phyloP scores from a whole-genome alignment of 2,797 vertebrate species.

The Discoglossus pictus region DNA sequence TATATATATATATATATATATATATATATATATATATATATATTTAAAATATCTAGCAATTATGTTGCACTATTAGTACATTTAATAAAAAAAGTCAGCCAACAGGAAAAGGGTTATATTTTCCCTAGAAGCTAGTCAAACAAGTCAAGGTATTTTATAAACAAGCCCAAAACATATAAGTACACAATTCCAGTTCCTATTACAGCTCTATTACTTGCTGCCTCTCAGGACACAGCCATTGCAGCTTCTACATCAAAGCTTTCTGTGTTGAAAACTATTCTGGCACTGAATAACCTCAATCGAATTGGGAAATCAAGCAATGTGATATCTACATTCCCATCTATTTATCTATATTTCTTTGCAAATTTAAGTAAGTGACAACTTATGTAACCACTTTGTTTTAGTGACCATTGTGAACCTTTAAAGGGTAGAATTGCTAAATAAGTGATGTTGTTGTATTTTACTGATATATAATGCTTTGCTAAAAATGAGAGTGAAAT shows the following conservation, averaged over 20 bases:
- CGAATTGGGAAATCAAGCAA: slow-evolving; percentile 1
- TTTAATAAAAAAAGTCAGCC: too few relatives aligned
- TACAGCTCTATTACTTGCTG: slow-evolving; percentile 8
- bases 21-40: too few relatives aligned
- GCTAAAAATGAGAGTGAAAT: slow-evolving; percentile 58
- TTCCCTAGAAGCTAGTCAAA: slow-evolving; percentile 8
- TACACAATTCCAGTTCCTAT: neutral
- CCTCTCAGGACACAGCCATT: slow-evolving; percentile 17
- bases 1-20: too few relatives aligned
- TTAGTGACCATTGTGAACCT: neutral
- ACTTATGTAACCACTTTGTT: slow-evolving; percentile 14
- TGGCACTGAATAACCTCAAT: slow-evolving; percentile 20
- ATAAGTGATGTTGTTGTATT: slow-evolving; percentile 43
- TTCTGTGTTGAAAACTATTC: slow-evolving; percentile 14
- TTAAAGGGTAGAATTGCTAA: slow-evolving; percentile 25
- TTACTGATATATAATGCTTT: slow-evolving; percentile 29
- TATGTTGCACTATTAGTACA: too few relatives aligned
- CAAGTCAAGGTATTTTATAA: slow-evolving; percentile 17
- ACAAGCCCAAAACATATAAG: slow-evolving; percentile 18
- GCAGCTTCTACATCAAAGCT: slow-evolving; percentile 11
- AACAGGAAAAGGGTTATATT: too few relatives aligned
- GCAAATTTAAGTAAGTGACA: slow-evolving; percentile 6
- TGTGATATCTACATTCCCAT: neutral
- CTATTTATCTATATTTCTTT: neutral
- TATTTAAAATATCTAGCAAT: too few relatives aligned